Evolutionary conservation across 1,140 invertebrate species (phyloP).

Genomic region (Procambarus virginalis): DNA sequence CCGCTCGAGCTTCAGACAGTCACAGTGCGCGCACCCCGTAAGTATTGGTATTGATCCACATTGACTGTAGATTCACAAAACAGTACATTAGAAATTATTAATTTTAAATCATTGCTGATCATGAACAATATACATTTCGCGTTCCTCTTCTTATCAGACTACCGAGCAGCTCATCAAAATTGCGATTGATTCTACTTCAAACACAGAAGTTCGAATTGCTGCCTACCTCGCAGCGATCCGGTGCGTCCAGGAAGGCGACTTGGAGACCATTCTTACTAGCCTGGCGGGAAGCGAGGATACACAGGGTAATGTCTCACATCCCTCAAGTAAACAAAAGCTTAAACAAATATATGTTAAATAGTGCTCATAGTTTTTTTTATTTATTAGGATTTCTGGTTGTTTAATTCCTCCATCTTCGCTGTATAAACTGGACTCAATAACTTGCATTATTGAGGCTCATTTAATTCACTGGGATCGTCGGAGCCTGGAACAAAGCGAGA

Average conservation of each 20-base stretch:
- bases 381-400: no score
- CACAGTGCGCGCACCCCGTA: background rate
- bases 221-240: slow-evolving; percentile 38
- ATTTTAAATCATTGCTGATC: background rate
- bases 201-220: slow-evolving; percentile 52
- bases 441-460: no score
- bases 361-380: no score
- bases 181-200: background rate
- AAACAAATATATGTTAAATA: no score
- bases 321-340: no score
- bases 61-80: no score
- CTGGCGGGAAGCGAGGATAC: slow-evolving; percentile 41
- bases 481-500: no score
- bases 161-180: background rate
- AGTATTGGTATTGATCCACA: background rate
- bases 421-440: no score
- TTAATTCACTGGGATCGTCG: no score
- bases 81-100: background rate
- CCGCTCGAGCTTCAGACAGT: slow-evolving; percentile 19
- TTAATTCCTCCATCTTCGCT: no score
- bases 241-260: slow-evolving; percentile 32
- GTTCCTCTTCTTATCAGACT: background rate
- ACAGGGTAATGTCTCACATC: slow-evolving; percentile 11
- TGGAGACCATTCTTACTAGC: slow-evolving; percentile 19
- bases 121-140: background rate